phyloP scores from a whole-genome alignment of 1,140 invertebrate species.

The Limonius californicus region DNA sequence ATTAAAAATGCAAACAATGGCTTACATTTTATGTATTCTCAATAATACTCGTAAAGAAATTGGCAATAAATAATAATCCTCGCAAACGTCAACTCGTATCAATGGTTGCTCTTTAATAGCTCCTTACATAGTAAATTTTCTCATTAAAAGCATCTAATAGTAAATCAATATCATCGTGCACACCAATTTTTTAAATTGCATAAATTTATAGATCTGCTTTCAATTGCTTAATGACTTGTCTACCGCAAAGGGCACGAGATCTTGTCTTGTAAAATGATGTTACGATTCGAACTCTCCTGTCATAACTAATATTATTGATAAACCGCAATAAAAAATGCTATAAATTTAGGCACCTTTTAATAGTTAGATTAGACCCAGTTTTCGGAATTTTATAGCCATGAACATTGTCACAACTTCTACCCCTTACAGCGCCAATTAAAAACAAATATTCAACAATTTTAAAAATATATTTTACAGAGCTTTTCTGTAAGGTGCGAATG shows the following conservation, averaged over 20 bases:
- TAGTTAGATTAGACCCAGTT: too few relatives aligned
- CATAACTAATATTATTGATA: too few relatives aligned
- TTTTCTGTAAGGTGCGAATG: too few relatives aligned
- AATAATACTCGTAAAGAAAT: constrained; percentile 5
- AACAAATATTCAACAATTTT: too few relatives aligned
- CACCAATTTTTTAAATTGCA: background rate
- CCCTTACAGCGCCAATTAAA: too few relatives aligned
- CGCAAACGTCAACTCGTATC: background rate
- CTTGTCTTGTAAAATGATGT: too few relatives aligned
- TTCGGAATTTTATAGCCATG: too few relatives aligned
- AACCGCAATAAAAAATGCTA: too few relatives aligned
- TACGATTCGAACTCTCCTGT: too few relatives aligned
- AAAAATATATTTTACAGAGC: too few relatives aligned
- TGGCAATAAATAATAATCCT: constrained; percentile 14
- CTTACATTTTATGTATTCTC: constrained; percentile 9
- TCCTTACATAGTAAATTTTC: constrained; percentile 9
- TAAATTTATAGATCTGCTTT: background rate
- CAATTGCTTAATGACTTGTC: background rate
- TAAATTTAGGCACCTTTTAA: too few relatives aligned
- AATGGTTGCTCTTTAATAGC: constrained; percentile 10
- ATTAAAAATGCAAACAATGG: background rate
- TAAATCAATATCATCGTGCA: constrained; percentile 1
- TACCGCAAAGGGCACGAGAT: background rate
- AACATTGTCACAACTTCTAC: too few relatives aligned
- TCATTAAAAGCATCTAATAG: constrained; percentile 10